Percentiles rank a stretch among this genome's conserved stretches.
phyloP scores from a whole-genome alignment of 2,888 invertebrate genomes.

The Idaea biselata region DNA sequence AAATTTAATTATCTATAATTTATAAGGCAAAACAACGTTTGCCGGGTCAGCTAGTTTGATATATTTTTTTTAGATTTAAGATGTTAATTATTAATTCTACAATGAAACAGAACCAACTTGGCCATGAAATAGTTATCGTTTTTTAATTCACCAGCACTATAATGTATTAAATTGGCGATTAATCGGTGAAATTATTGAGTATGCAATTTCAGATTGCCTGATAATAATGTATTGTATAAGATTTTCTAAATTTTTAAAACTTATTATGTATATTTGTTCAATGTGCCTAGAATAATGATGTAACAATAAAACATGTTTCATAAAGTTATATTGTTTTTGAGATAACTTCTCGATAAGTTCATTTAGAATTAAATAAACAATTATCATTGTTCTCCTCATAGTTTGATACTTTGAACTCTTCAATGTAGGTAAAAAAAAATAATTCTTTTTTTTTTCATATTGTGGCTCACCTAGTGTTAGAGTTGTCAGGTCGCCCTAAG shows the following conservation, averaged over 20 bases:
- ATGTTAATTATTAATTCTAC: background rate
- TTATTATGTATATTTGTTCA: slow-evolving; percentile 54
- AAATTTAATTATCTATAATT: too few relatives aligned
- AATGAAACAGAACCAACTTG: background rate
- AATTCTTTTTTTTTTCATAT: too few relatives aligned
- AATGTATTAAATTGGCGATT: slow-evolving; percentile 26
- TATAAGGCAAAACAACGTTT: too few relatives aligned
- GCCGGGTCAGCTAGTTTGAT: too few relatives aligned
- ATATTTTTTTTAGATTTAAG: slow-evolving; percentile 6
- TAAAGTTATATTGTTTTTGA: slow-evolving; percentile 7
- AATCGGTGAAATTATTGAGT: slow-evolving; percentile 25
- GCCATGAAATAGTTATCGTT: background rate
- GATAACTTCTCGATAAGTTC: background rate
- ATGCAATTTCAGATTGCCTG: slow-evolving; percentile 29
- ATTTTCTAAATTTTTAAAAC: slow-evolving; percentile 51
- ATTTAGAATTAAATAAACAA: background rate
- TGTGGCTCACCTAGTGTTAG: too few relatives aligned
- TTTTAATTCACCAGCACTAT: background rate
- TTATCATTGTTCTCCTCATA: background rate
- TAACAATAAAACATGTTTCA: slow-evolving; percentile 39
- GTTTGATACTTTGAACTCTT: background rate
- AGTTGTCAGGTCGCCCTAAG: too few relatives aligned
- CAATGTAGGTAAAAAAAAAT: too few relatives aligned
- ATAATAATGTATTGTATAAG: slow-evolving; percentile 17
- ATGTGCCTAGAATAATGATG: slow-evolving; percentile 36